These are phyloP conservation scores for Frankliniella intonsa DNA, from an alignment of 2,888 invertebrate genomes.

Conservation along the genomic window DNA sequence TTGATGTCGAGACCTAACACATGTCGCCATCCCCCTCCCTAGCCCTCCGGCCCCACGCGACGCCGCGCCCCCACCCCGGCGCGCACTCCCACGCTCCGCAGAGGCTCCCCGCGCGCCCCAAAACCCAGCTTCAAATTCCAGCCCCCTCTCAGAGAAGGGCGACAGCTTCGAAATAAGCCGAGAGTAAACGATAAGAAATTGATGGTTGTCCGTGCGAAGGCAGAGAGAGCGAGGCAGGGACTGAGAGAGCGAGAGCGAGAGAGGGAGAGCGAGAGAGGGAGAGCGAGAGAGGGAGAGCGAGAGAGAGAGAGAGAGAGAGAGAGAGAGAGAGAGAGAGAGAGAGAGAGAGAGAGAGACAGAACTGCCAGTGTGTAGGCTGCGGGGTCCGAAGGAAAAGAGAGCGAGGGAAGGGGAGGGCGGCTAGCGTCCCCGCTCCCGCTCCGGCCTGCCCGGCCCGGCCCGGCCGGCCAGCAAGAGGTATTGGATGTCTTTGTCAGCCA, in stretches of 20 bases:
- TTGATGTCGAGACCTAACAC: background rate
- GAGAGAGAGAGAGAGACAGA: background rate
- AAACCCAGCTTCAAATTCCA: background rate
- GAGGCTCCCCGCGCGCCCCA: background rate
- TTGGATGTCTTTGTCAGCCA: constrained; percentile 14
- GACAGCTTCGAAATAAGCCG: constrained; percentile 13
- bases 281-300: background rate
- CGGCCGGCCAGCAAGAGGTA: background rate
- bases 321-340: background rate
- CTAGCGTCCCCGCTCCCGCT: background rate
- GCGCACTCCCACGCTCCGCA: background rate
- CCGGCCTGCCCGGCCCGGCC: too few relatives aligned
- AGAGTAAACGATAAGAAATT: constrained; percentile 4
- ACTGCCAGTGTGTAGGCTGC: too few relatives aligned
- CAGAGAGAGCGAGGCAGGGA: background rate
- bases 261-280: background rate
- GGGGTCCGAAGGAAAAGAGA: too few relatives aligned
- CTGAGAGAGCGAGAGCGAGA: background rate
- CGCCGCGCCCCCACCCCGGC: background rate
- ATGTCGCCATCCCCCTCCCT: background rate
- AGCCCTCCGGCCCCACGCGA: background rate
- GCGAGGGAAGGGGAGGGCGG: too few relatives aligned
- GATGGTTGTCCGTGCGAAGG: background rate
- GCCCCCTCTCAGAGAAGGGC: background rate
- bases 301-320: background rate